Percentiles rank a stretch among this genome's conserved stretches.
Evolutionary conservation across 37 sponge, comb jelly and placozoan genomes (phyloP).

Genomic region (Hormiphora californensis): DNA sequence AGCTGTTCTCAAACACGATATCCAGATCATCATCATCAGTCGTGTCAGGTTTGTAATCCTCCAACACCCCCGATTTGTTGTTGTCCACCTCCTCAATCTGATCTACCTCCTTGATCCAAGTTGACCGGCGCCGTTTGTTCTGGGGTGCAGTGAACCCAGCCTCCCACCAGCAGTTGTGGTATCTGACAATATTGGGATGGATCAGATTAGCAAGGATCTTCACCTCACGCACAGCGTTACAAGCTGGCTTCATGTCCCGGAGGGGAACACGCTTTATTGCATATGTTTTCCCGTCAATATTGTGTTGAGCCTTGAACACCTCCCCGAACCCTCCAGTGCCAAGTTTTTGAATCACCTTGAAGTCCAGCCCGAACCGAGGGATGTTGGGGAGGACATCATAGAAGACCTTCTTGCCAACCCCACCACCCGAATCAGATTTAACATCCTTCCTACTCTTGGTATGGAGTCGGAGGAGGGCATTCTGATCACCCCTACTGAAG

Average conservation of each 20-base stretch:
- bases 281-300: slow-evolving; percentile 36
- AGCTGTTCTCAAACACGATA: slow-evolving; percentile 9
- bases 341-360: slow-evolving; percentile 18
- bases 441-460: not conserved
- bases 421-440: not conserved
- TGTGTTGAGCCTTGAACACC: slow-evolving; percentile 41
- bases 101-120: no score
- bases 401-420: not conserved
- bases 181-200: slow-evolving; percentile 36
- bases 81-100: no score
- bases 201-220: slow-evolving; percentile 35
- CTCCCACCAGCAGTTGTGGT: slow-evolving; percentile 40
- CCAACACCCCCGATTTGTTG: not conserved
- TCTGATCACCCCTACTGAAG: not conserved
- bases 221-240: slow-evolving; percentile 29
- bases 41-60: not conserved
- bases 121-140: no score
- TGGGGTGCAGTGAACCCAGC: not conserved
- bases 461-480: not conserved
- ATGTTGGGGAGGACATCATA: slow-evolving; percentile 23
- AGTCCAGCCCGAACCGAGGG: slow-evolving; percentile 15
- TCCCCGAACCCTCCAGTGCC: slow-evolving; percentile 42
- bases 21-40: slow-evolving; percentile 29
- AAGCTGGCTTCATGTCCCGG: slow-evolving; percentile 35
- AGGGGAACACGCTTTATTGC: slow-evolving; percentile 14